Percentiles rank a stretch among this genome's conserved stretches.
phyloP scores from a whole-genome alignment of 2,888 invertebrate species.

The Ormyrus nitidulus region DNA sequence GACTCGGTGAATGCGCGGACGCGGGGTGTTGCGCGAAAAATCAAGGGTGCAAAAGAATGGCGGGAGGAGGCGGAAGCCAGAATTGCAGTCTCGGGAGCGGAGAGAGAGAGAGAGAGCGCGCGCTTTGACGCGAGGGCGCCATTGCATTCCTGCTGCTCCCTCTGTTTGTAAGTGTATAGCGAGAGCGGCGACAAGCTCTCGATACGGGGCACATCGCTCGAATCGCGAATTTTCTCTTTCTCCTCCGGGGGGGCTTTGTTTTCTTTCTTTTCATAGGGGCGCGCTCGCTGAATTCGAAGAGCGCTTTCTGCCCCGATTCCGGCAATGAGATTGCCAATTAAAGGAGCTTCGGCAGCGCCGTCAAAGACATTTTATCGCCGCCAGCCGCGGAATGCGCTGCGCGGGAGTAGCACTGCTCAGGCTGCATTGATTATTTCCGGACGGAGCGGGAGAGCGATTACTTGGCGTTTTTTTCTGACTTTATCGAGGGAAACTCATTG shows the following conservation, averaged over 20 bases:
- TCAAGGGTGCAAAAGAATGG: constrained; percentile 10
- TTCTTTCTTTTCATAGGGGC: constrained; percentile 3
- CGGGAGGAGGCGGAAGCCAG: neutral
- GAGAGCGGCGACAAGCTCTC: neutral
- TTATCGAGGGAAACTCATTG: too few relatives aligned
- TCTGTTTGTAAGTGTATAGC: neutral
- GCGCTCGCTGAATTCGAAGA: neutral
- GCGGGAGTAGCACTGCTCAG: too few relatives aligned
- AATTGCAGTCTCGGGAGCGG: constrained; percentile 21
- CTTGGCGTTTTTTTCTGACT: too few relatives aligned
- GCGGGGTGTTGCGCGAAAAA: constrained; percentile 34
- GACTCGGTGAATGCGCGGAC: constrained; percentile 24
- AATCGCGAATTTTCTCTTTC: constrained; percentile 5
- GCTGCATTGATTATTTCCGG: too few relatives aligned
- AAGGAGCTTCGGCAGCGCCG: too few relatives aligned
- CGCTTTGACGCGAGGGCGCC: constrained; percentile 18
- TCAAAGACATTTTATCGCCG: too few relatives aligned
- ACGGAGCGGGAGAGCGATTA: too few relatives aligned
- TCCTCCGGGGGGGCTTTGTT: neutral
- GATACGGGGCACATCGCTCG: constrained; percentile 34
- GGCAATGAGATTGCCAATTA: too few relatives aligned
- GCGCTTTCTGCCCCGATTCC: too few relatives aligned
- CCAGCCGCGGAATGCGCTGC: too few relatives aligned
- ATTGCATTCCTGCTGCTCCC: neutral
- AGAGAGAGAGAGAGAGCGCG: neutral